phyloP scores from a whole-genome alignment of 1,140 invertebrate genomes.

The Hycleus phaleratus region DNA sequence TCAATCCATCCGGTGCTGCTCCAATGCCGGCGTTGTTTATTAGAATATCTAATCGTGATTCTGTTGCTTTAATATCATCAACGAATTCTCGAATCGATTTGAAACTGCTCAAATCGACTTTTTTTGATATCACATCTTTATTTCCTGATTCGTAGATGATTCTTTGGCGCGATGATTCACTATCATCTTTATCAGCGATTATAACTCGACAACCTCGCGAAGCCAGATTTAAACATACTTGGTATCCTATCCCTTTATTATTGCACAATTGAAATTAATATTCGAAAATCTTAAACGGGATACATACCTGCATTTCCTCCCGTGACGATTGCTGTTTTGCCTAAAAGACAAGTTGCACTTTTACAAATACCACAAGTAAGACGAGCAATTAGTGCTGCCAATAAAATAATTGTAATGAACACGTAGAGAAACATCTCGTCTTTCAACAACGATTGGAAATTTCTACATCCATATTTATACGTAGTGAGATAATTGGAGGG shows the following conservation, averaged over 20 bases:
- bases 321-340: slow-evolving; percentile 27
- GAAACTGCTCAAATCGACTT: slow-evolving; percentile 53
- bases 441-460: too few species aligned
- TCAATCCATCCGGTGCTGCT: slow-evolving; percentile 27
- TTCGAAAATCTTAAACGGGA: too few species aligned
- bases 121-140: slow-evolving; percentile 48
- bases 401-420: too few species aligned
- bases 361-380: neutral
- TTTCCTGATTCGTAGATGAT: slow-evolving; percentile 46
- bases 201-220: slow-evolving; percentile 58
- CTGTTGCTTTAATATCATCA: slow-evolving; percentile 52
- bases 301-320: slow-evolving; percentile 21
- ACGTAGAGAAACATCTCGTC: too few species aligned
- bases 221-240: slow-evolving; percentile 59
- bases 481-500: too few species aligned
- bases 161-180: slow-evolving; percentile 54
- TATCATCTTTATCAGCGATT: slow-evolving; percentile 58
- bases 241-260: slow-evolving; percentile 57
- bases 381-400: too few species aligned
- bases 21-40: slow-evolving; percentile 73
- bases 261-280: too few species aligned
- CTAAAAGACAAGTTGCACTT: slow-evolving; percentile 21
- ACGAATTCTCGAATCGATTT: slow-evolving; percentile 54
- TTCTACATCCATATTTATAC: too few species aligned
- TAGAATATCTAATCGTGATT: slow-evolving; percentile 63